These are phyloP conservation scores for Lasioglossum marginatum DNA, from an alignment of 2,888 invertebrate genomes.

Conservation along the genomic window DNA sequence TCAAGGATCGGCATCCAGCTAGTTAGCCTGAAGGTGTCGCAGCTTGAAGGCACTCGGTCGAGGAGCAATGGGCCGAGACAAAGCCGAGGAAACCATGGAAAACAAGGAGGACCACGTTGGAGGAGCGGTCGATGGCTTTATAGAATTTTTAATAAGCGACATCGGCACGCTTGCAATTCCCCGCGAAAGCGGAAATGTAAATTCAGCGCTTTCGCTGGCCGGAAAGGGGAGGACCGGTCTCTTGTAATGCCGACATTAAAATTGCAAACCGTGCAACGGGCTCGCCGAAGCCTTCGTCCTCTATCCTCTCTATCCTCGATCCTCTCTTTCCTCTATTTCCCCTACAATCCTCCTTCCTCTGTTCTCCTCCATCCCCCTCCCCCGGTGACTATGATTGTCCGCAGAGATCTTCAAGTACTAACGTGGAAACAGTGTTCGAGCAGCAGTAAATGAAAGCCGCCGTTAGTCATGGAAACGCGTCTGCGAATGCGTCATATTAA, in stretches of 20 bases:
- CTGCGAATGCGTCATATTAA: conserved; percentile 76
- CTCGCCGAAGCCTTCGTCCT: conserved; percentile 41
- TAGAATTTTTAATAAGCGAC: conserved; percentile 77
- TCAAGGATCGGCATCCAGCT: neutral
- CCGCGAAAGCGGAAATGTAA: conserved; percentile 67
- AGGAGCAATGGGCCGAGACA: conserved; percentile 40
- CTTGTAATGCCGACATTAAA: conserved; percentile 79
- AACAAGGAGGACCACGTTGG: neutral
- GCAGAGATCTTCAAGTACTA: conserved; percentile 62
- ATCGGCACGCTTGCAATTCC: conserved; percentile 62
- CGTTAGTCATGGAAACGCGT: conserved; percentile 69
- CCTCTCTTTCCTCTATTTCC: neutral
- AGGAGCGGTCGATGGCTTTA: conserved; percentile 62
- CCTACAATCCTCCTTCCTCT: neutral
- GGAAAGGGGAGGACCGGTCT: conserved; percentile 46
- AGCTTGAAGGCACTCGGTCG: conserved; percentile 26
- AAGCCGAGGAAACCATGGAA: conserved; percentile 24
- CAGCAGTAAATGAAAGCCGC: conserved; percentile 76
- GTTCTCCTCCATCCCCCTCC: neutral
- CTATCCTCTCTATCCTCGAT: conserved; percentile 26
- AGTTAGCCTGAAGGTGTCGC: conserved; percentile 16
- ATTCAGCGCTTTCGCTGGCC: conserved; percentile 67
- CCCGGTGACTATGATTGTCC: conserved; percentile 59
- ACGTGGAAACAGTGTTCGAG: conserved; percentile 66
- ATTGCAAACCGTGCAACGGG: conserved; percentile 76